Evolutionary conservation across 2,113 vertebrate genomes (phyloP).

Genomic region (Geothlypis trichas): DNA sequence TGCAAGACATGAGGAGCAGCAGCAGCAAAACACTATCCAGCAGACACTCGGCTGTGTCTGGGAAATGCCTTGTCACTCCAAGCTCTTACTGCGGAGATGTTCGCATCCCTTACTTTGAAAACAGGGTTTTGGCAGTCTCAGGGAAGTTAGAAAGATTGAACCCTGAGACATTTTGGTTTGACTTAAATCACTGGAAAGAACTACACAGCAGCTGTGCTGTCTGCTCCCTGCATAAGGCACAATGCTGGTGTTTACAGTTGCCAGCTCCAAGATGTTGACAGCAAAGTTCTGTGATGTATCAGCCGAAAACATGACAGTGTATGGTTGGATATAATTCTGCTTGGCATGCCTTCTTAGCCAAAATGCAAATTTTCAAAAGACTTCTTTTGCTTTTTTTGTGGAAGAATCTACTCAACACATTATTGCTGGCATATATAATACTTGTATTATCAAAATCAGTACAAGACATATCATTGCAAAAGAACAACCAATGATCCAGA

Average conservation of each 20-base stretch:
- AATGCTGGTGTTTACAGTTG: background rate
- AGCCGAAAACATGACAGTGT: background rate
- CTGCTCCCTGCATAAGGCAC: background rate
- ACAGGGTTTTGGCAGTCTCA: background rate
- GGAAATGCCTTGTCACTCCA: rapidly evolving
- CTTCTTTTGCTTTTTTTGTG: background rate
- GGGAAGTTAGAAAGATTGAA: background rate
- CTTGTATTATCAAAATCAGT: background rate
- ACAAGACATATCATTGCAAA: background rate
- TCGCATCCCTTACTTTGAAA: background rate
- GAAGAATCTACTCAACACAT: background rate
- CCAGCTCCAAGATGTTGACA: background rate
- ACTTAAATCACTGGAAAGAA: background rate
- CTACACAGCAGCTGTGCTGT: background rate
- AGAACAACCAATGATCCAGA: background rate
- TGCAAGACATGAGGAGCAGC: background rate
- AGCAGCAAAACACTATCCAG: background rate
- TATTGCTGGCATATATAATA: background rate
- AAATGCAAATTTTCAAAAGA: background rate
- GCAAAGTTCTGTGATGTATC: background rate
- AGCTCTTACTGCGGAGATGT: background rate
- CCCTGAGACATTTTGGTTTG: background rate
- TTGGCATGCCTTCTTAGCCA: background rate
- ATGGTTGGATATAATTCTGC: background rate
- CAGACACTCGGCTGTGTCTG: background rate